Base-by-base conservation (phyloP, 92 coral and sea anemone species). In the Siderastrea radians region DNA sequence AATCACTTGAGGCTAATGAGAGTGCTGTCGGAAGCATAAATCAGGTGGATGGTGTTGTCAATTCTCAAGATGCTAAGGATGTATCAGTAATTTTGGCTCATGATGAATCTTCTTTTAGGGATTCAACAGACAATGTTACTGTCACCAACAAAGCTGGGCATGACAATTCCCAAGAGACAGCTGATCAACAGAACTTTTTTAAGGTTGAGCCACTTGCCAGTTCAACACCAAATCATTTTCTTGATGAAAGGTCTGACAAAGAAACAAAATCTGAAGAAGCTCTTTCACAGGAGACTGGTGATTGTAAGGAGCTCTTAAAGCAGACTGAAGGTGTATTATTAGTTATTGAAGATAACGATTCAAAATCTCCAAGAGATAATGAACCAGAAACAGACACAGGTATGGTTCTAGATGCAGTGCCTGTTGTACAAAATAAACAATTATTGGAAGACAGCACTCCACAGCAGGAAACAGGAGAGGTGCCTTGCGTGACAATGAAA, bases 151-250 rank as follows among this genome's bases (percentile, higher is more conserved):
- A 13, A 50, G 14, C 62, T 59, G 47, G 26, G 49, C 49, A 46
- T 7, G 72, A 74, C 26, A 45, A 6, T 73, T 7, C 14, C 6
- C 17, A 4, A 12, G 73, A 74, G 46, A 3, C 14, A 38, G 63
- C 61, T 13, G 83, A 66, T 14, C 80, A 73, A 51, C 43, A 65
- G 4, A 52, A 57, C 49, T 17, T 57, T 3, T 43, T 71, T 10
- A 54, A 57, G 69, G 83, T 38, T 73, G 16, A 48, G 15, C 93
- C 93, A n/a, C 61, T 90, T 43, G 90, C 90, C 55, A 70, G 86
- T 62, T 85, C 93, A 77, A 90, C 93, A 9, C 93, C 93, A 74
- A 73, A 73, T 44, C 49, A 10, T 1, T 11, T 3, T 72, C 53
- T 14, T 10, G 60, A 83, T 63, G 79, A 65, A 63, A 19, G 3